Evolutionary conservation across 2,113 vertebrate species (phyloP), one percentile per base, ranked within the genome.

Genomic region (Noctilio leporinus): DNA sequence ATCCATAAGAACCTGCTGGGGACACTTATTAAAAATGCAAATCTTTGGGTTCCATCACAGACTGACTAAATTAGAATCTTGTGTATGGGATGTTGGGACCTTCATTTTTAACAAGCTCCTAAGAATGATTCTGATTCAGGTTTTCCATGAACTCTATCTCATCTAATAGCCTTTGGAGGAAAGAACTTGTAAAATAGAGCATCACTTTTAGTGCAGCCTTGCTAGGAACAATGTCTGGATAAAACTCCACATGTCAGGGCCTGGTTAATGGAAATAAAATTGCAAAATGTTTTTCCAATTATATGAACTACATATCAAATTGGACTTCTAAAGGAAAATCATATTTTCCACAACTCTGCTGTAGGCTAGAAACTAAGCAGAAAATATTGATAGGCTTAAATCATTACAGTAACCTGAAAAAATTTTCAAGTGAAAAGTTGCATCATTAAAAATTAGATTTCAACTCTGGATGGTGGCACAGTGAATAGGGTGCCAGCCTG

Each of bases 301-400:
- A 24, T 75, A 26, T 49, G 40, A 91, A 76, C 64, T 65, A 59
- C 10, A 80, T 10, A 80, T 90, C 76, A 92, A 87, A 92, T 62
- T 69, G 30, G 84, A 84, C 33, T 87, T 95, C 47, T 70, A 17
- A 30, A 88, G 45, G 33, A 86, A 92, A 96, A 73, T 51, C 5
- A 38, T 92, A 28, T 69, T 94, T 94, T 78, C 64, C 35, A 57
- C 6, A 70, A 64, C 14, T 78, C 73, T 70, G 40, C 75, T 89
- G 87, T 83, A 94, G 28, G 24, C 75, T 86, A 57, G 51, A 90
- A 78, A 84, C 20, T 72, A 59, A 84, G 35, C 28, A 96, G 38
- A 35, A 93, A 93, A 45, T 86, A 67, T 40, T 28, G 82, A 77
- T 93, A 84, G 53, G 43, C n/a, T 87, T 93, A 96, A 91, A 82